Evolutionary conservation across 2,888 invertebrate genomes (phyloP), one percentile per base, ranked within the genome.

Genomic region (Synergus umbraculus): DNA sequence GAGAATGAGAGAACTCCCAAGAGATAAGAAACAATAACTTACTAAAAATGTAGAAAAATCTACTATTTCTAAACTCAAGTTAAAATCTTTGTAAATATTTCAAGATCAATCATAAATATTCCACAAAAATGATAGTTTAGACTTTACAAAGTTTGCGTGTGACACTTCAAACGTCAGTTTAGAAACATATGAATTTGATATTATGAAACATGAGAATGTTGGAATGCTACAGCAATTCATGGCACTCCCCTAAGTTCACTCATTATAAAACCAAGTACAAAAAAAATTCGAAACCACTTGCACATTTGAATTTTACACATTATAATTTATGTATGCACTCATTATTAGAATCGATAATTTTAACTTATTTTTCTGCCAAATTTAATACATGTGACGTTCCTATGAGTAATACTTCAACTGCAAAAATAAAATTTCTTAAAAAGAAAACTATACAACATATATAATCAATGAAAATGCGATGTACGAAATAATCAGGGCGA

Each of bases 391-490:
- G 29, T 66, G 22, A 8, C 10, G 7, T 49, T 69, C 12, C 46
- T 29, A 15, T 29, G 49, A 69, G 8, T 43, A 43, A 44, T 44
- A 66, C 8, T 46, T 29, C 29, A 3, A 69, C 5, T 7, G 37
- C 5, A 69, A 9, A 69, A 69, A 37, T 15, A 49, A 69, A 69
- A 29, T 5, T n/a, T 46, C 69, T 22, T 22, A 13, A 22, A 67
- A 67, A 67, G 13, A 49, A 37, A 46, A 67, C 67, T 67, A 46
- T 46, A 67, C 7, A 29, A n/a, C 29, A 49, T 69, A 73, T 73
- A 73, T 73, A 73, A 73, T 73, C 73, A 73, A 54, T 73, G 54
- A 73, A 54, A 73, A 41, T 73, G 73, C 54, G 73, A 73, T 54
- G 49, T 54, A 54, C 10, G 29, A 73, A 66, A 54, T 73, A 69